These are phyloP conservation scores for Pseudochirops corinnae DNA, from an alignment of 2,797 vertebrate species.

Conservation along the genomic window DNA sequence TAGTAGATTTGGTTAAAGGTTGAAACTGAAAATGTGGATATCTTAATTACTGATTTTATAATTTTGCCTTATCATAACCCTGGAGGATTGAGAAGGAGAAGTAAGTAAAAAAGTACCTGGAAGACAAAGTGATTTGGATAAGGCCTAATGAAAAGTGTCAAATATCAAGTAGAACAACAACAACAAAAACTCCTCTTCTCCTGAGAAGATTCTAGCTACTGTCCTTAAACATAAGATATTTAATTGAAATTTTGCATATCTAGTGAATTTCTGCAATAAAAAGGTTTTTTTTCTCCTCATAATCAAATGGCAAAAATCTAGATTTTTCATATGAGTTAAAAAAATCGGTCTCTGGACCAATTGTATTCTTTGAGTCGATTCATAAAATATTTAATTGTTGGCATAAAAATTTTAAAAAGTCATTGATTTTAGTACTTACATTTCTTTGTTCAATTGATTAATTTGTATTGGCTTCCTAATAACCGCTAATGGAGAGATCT, in stretches of 20 bases:
- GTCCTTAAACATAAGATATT: background rate
- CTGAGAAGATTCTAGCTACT: background rate
- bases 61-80: background rate
- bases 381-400: background rate
- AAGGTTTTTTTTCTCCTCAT: background rate
- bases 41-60: slow-evolving; percentile 39
- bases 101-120: background rate
- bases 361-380: background rate
- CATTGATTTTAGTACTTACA: background rate
- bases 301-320: slow-evolving; percentile 17
- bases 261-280: slow-evolving; percentile 36
- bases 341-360: background rate
- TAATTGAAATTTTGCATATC: background rate
- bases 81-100: background rate
- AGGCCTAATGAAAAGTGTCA: slow-evolving; percentile 32
- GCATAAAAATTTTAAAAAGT: slow-evolving; percentile 2
- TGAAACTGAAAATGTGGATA: slow-evolving; percentile 9
- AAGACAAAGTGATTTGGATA: slow-evolving; percentile 4
- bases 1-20: slow-evolving; percentile 17
- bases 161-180: background rate
- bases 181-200: background rate
- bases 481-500: background rate
- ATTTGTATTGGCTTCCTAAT: background rate
- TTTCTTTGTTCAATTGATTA: background rate
- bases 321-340: slow-evolving; percentile 51